Conservation (phyloP, 2,797 vertebrate genomes). For the Heteromormyrus szaboi region DNA sequence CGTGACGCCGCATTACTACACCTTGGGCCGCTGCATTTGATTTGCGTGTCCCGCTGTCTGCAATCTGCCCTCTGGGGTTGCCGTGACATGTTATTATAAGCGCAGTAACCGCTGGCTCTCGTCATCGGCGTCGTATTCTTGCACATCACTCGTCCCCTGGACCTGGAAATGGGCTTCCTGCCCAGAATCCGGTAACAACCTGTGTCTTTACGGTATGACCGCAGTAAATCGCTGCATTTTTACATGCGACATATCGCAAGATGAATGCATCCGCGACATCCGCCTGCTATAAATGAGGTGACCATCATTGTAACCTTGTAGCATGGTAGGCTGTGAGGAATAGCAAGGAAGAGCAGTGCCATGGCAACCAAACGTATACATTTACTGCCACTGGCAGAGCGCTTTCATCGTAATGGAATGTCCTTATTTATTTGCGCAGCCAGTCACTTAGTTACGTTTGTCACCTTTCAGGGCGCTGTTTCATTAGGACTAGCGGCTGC, state of each 20-base stretch:
- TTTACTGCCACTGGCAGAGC: neutral
- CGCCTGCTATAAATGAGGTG: neutral
- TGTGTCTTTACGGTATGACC: neutral
- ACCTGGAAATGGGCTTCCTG: neutral
- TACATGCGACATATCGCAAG: neutral
- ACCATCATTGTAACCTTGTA: neutral
- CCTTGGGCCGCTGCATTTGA: neutral
- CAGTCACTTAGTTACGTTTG: neutral
- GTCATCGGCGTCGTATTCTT: neutral
- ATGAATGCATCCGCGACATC: neutral
- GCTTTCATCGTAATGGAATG: neutral
- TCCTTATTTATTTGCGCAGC: neutral
- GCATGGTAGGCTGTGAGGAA: conserved; percentile 12
- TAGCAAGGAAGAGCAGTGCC: conserved; percentile 3
- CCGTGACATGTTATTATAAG: neutral
- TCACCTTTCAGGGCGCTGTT: neutral
- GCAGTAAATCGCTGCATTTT: neutral
- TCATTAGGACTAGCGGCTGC: neutral
- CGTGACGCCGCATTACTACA: neutral
- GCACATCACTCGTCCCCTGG: neutral
- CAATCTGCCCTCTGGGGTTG: neutral
- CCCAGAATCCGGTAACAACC: neutral
- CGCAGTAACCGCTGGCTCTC: neutral
- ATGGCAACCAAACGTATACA: neutral
- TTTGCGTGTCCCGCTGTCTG: neutral